Base-by-base conservation (phyloP, 2,113 vertebrate genomes). In the Embiotoca jacksoni region DNA sequence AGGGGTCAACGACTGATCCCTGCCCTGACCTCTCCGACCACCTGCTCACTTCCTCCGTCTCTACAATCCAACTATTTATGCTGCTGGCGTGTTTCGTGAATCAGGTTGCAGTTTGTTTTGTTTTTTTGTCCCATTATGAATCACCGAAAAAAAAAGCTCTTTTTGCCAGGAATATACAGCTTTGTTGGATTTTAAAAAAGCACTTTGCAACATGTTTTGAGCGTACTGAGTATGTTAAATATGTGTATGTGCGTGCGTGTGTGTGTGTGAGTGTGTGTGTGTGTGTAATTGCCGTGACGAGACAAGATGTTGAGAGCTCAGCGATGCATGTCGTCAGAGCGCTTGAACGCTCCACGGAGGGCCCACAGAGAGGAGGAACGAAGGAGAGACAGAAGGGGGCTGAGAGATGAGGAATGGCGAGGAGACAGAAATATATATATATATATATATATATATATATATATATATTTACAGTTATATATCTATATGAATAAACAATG, bases 211-310 rank as follows among this genome's bases (percentile, higher is more conserved):
- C 30, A 59, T 16, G 8, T 72, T 85, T 66, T 3, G 3, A 76
- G 69, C 78, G 79, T 79, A 72, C 75, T 77, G 69, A 82, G 75
- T 86, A 82, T 90, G 78, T 79, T 85, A 85, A 79, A 85, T 84
- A 57, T 69, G 66, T 80, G 72, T 76, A 71, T 53, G 78, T 57
- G 70, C 57, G 85, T 44, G 62, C 56, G 71, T 64, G 69, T 65
- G 79, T 72, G 68, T 67, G 75, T 71, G 74, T 44, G 81, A 37
- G 79, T 70, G 68, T 75, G 65, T 57, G 84, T 73, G 81, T 87
- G 84, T 90, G 89, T 91, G 92, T 94, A 92, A 94, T 94, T 95
- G 94, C 88, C 93, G 92, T 95, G 93, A 94, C 94, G 91, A 91
- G 91, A 94, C 93, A 94, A 94, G 93, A 95, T 95, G 94, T 94